Conservation (phyloP, 2,113 vertebrate species). For the Seriola rivoliana region DNA sequence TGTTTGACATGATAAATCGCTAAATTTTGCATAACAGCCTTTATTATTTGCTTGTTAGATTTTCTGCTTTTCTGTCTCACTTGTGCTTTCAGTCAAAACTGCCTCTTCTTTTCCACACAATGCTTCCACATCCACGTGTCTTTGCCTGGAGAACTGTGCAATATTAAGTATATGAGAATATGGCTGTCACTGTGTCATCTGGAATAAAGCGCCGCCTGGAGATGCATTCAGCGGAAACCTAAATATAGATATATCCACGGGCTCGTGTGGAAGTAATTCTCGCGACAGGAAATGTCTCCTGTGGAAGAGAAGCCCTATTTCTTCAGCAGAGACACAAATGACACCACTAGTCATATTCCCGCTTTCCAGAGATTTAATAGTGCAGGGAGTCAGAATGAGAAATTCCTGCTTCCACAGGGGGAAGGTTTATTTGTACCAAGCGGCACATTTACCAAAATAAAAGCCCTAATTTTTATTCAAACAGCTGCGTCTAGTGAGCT, state of each 20-base stretch:
- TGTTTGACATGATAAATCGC: constrained; percentile 34
- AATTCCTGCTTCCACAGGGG: constrained; percentile 3
- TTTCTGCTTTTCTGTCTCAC: constrained; percentile 1
- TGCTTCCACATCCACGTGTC: background rate
- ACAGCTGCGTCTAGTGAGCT: no score
- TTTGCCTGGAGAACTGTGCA: background rate
- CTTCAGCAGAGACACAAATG: constrained; percentile 11
- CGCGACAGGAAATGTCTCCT: constrained; percentile 44
- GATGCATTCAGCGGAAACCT: constrained; percentile 42
- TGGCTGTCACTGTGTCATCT: constrained; percentile 22
- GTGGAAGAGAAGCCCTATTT: constrained; percentile 46
- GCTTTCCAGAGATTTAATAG: constrained; percentile 23
- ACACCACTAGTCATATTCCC: constrained; percentile 22
- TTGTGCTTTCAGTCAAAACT: background rate
- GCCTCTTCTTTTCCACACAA: background rate
- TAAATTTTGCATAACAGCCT: constrained; percentile 9
- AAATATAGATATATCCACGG: constrained; percentile 56
- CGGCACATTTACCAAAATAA: constrained; percentile 48
- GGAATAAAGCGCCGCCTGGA: constrained; percentile 20
- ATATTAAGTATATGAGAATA: constrained; percentile 10
- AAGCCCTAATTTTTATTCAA: constrained; percentile 25
- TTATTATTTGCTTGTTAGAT: constrained; percentile 30
- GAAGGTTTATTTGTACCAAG: constrained; percentile 17
- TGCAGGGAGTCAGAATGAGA: constrained; percentile 3
- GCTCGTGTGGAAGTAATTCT: constrained; percentile 51